Percentiles rank a stretch among this genome's conserved stretches.
Evolutionary conservation across 1,140 invertebrate genomes (phyloP).

Genomic region (Hycleus phaleratus): DNA sequence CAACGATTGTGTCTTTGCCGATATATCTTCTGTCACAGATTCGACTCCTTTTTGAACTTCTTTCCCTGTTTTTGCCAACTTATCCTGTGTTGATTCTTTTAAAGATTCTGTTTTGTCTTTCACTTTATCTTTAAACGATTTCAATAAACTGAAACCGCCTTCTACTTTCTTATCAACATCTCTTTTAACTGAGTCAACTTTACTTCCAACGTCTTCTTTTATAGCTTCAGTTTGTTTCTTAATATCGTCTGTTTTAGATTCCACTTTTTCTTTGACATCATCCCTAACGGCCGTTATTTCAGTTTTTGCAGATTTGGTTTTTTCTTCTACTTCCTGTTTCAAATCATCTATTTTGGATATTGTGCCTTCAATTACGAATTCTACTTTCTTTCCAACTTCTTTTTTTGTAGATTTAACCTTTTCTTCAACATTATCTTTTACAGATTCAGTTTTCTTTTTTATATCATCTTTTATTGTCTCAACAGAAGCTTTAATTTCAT

Average conservation of each 20-base stretch:
- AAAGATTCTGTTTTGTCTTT: not conserved
- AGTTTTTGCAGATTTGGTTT: not conserved
- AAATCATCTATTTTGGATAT: not conserved
- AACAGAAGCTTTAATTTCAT: too few relatives aligned
- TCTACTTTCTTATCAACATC: not conserved
- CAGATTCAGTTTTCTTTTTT: too few relatives aligned
- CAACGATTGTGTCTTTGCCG: too few relatives aligned
- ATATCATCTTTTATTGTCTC: too few relatives aligned
- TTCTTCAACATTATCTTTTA: not conserved
- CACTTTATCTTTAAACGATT: not conserved
- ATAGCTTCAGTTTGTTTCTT: not conserved
- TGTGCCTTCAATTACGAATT: not conserved
- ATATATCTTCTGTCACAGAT: too few relatives aligned
- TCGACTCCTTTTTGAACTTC: too few relatives aligned
- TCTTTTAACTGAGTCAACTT: not conserved
- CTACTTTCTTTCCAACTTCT: not conserved
- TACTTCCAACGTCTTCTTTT: not conserved
- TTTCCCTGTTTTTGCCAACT: too few relatives aligned
- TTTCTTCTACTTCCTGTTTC: constrained; percentile 1
- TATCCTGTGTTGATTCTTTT: not conserved
- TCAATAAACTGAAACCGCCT: not conserved
- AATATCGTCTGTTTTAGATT: not conserved
- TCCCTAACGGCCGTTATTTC: constrained; percentile 4
- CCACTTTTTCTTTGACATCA: constrained; percentile 13
- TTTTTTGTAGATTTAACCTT: not conserved